These are phyloP conservation scores for Xenopus tropicalis DNA, from an alignment of 2,113 vertebrate species.

Conservation along the genomic window DNA sequence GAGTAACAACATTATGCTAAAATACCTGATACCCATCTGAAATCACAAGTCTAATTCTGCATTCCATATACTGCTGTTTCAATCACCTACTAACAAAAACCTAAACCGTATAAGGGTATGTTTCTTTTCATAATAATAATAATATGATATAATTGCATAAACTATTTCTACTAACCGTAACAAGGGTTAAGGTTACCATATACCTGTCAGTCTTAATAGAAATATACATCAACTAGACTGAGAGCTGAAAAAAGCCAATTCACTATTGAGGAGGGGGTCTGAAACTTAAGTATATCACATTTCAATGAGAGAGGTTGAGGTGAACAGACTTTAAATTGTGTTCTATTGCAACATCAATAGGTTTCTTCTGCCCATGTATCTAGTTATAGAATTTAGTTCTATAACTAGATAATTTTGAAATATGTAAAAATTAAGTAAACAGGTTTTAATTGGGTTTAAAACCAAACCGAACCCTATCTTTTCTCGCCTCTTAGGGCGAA, in stretches of 20 bases:
- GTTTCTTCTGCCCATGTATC: not conserved
- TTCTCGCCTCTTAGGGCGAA: no score
- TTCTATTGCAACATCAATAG: slow-evolving; percentile 12
- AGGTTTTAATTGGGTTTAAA: no score
- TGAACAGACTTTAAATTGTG: slow-evolving; percentile 10
- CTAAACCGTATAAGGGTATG: not conserved
- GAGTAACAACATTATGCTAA: no score
- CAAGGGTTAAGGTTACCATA: slow-evolving; percentile 49
- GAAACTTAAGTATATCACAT: slow-evolving; percentile 14
- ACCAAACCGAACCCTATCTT: no score
- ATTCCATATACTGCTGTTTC: no score
- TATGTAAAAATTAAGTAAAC: no score
- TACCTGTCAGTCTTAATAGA: slow-evolving; percentile 48
- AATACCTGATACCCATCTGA: no score
- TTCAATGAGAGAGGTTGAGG: slow-evolving; percentile 29
- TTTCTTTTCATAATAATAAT: slow-evolving; percentile 43
- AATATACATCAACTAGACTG: slow-evolving; percentile 45
- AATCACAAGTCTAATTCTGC: no score
- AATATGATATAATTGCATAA: slow-evolving; percentile 49
- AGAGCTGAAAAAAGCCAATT: slow-evolving; percentile 48
- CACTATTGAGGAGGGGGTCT: slow-evolving; percentile 22
- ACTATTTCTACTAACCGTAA: slow-evolving; percentile 48
- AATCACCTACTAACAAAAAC: no score
- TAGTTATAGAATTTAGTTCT: not conserved
- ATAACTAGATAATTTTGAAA: no score